These are phyloP conservation scores for Peromyscus californicus DNA, from an alignment of 2,113 vertebrate genomes.

Conservation along the genomic window DNA sequence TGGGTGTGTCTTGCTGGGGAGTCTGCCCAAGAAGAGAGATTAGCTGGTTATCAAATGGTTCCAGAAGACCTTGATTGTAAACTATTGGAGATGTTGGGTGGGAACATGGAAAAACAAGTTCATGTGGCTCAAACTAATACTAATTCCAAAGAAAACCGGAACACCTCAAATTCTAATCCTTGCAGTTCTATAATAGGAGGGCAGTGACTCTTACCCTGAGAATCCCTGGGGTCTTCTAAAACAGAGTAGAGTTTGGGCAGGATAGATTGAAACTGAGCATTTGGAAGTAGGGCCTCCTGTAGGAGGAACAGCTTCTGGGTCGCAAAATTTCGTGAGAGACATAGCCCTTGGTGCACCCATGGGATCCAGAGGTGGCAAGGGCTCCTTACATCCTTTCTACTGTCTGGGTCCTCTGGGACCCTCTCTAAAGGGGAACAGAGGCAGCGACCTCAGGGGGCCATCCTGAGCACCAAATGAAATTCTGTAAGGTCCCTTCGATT, in stretches of 20 bases:
- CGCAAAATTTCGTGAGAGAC: not conserved
- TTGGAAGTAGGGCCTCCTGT: not conserved
- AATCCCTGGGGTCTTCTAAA: not conserved
- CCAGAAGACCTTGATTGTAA: not conserved
- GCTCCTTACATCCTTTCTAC: not conserved
- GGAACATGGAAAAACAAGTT: not conserved
- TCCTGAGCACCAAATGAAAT: not conserved
- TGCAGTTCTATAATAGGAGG: not conserved
- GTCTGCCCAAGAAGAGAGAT: not conserved
- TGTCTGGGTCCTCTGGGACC: no score
- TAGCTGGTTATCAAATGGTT: not conserved
- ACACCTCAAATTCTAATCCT: not conserved
- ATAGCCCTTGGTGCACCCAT: not conserved
- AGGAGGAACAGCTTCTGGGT: not conserved
- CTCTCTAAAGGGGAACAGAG: not conserved
- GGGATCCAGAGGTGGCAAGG: not conserved
- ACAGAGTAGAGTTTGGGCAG: not conserved
- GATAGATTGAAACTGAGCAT: no score
- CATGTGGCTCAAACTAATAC: not conserved
- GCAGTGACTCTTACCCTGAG: not conserved
- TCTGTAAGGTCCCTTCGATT: not conserved
- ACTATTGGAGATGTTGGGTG: not conserved
- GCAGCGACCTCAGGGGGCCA: rapidly evolving
- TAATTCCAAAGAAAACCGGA: not conserved
- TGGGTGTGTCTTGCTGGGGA: not conserved